A percentile compares a stretch with the other conserved stretches of the same genome.
Evolutionary conservation across 2,113 vertebrate genomes (phyloP).

Genomic region (Chamaea fasciata): DNA sequence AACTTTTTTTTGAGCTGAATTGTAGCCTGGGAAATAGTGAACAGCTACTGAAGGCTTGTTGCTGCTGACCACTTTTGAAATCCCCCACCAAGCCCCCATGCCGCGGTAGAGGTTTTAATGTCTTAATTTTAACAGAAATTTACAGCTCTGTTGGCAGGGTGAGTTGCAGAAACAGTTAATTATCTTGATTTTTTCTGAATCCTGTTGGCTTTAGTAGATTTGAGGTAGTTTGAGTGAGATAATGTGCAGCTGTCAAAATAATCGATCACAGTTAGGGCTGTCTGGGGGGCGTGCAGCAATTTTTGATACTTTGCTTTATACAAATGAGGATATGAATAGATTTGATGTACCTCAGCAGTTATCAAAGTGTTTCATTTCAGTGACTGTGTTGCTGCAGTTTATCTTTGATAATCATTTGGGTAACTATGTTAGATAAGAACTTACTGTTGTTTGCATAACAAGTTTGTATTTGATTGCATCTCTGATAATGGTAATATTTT

Average conservation of each 20-base stretch:
- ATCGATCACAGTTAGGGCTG: neutral
- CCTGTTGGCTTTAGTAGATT: neutral
- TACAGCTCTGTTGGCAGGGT: neutral
- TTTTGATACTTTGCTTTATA: neutral
- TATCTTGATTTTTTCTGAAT: neutral
- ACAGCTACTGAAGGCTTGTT: neutral
- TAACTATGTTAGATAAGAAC: neutral
- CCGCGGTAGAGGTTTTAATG: fast-evolving
- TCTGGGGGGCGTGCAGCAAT: fast-evolving
- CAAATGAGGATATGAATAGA: neutral
- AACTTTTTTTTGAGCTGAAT: neutral
- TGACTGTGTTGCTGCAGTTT: neutral
- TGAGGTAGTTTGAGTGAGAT: neutral
- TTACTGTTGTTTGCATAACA: neutral
- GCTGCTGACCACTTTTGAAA: neutral
- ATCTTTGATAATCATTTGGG: neutral
- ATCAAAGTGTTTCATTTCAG: neutral
- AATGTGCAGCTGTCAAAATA: neutral
- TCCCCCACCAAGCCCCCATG: neutral
- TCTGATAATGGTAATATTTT: neutral
- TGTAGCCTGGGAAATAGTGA: neutral
- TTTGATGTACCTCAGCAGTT: neutral
- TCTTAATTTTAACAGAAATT: neutral
- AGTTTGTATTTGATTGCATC: neutral
- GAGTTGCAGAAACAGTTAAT: neutral